A percentile compares a stretch with the other conserved stretches of the same genome.
These are phyloP conservation scores for Chelonus insularis DNA, from an alignment of 1,140 invertebrate genomes.

Conservation along the genomic window DNA sequence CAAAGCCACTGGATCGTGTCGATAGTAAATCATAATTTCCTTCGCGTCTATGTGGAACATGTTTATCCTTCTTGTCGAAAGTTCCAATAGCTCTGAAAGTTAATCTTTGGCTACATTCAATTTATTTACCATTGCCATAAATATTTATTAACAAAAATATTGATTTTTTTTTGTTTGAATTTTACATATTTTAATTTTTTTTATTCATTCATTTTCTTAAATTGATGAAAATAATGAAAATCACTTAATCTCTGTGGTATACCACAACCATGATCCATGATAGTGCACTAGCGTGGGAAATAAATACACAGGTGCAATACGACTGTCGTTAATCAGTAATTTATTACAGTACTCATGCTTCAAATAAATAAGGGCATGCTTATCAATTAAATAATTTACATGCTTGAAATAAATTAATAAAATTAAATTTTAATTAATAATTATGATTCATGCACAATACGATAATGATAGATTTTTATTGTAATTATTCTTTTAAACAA, in stretches of 20 bases:
- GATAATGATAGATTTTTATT: not conserved
- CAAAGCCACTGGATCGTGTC: constrained; percentile 44
- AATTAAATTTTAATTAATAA: constrained; percentile 31
- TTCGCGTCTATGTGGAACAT: constrained; percentile 53
- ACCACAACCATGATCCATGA: constrained; percentile 44
- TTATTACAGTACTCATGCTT: constrained; percentile 56
- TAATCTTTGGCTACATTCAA: constrained; percentile 47
- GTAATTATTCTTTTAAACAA: constrained; percentile 48
- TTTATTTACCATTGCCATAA: constrained; percentile 34
- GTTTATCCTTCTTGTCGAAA: constrained; percentile 54
- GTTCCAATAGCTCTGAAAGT: constrained; percentile 59
- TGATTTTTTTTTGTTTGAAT: not conserved
- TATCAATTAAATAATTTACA: constrained; percentile 47
- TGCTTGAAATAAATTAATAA: constrained; percentile 48
- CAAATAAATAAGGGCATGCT: constrained; percentile 56
- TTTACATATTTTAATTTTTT: no score
- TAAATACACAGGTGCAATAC: constrained; percentile 57
- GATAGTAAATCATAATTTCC: constrained; percentile 52
- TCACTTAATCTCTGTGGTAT: constrained; percentile 31
- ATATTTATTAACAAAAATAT: constrained; percentile 24
- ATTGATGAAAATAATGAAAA: constrained; percentile 17
- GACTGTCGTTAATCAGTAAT: constrained; percentile 54
- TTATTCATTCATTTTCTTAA: not conserved
- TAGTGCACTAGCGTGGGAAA: constrained; percentile 42
- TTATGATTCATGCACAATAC: constrained; percentile 42